A percentile compares a stretch with the other conserved stretches of the same genome.
Conservation (phyloP, 2,888 invertebrate genomes). For the Lamellibrachia columna region DNA sequence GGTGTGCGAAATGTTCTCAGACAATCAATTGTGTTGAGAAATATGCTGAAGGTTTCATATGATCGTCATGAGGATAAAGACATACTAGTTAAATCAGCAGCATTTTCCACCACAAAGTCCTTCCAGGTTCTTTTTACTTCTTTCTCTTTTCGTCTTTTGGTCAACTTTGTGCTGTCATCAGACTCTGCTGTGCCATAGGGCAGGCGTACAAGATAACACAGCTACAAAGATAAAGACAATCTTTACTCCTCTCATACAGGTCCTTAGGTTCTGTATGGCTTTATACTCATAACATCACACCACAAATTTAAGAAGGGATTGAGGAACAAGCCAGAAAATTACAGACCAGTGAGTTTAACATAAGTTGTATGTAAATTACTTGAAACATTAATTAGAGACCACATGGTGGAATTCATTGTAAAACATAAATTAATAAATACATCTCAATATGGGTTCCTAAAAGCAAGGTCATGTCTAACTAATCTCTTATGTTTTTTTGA, state of each 20-base stretch:
- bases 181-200: not conserved
- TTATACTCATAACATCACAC: not conserved
- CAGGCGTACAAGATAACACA: not conserved
- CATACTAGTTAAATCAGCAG: slow-evolving; percentile 5
- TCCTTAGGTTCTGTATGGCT: not conserved
- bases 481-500: no score
- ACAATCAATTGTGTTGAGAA: no score
- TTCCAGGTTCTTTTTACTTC: not conserved
- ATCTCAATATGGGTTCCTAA: no score
- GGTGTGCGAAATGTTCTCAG: no score
- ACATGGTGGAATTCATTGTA: no score
- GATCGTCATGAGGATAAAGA: not conserved
- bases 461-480: no score
- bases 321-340: no score
- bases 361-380: no score
- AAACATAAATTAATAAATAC: no score
- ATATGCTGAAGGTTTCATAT: no score
- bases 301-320: not conserved
- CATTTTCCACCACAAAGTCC: not conserved
- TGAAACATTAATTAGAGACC: no score
- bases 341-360: no score
- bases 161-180: not conserved
- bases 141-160: slow-evolving; percentile 3
- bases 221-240: not conserved
- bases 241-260: not conserved